Base-by-base conservation (phyloP, 2,888 invertebrate species). In the Meteorus colon region DNA sequence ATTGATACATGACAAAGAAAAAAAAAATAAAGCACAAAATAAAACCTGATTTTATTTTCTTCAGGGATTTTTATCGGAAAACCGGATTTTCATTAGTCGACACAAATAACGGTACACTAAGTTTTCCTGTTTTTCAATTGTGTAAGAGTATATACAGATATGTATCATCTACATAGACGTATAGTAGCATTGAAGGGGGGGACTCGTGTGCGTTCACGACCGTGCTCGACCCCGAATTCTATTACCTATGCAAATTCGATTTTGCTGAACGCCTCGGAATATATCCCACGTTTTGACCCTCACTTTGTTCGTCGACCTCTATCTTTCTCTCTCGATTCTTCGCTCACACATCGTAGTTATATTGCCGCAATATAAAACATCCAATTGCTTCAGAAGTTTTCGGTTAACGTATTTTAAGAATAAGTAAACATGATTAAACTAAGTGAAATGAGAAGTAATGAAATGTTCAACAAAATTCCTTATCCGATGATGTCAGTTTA, bases 211-310 rank as follows among this genome's bases (percentile, higher is more conserved):
- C 73, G 76, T 19, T 19, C 8, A 19, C 65, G 78, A 71, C 76
- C 75, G 65, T 72, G 60, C 63, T 63, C 76, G 75, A 78, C 63
- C 74, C 72, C 73, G 77, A 80, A 78, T 77, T 67, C 78, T 74
- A 80, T 81, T 83, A 81, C 81, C 74, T 81, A 82, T 85, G 83
- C 75, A 84, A 84, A 85, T 84, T 73, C 80, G 55, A 75, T 78
- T 70, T 73, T 81, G 81, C 81, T 81, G 80, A 80, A 82, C 81
- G 74, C 68, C 74, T 45, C 75, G 79, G 71, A 55, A 55, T 55
- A 55, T 55, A 81, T 82, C 82, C 79, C 82, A 82, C 81, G 83
- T 83, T 80, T 83, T 82, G 84, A 84, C 83, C 84, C 79, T 78
- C 71, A 81, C 83, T 81, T 84, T 81, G 80, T 83, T 82, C 80